These are phyloP conservation scores for Tetramorium simillimum DNA, from an alignment of 1,140 invertebrate species.

Conservation along the genomic window DNA sequence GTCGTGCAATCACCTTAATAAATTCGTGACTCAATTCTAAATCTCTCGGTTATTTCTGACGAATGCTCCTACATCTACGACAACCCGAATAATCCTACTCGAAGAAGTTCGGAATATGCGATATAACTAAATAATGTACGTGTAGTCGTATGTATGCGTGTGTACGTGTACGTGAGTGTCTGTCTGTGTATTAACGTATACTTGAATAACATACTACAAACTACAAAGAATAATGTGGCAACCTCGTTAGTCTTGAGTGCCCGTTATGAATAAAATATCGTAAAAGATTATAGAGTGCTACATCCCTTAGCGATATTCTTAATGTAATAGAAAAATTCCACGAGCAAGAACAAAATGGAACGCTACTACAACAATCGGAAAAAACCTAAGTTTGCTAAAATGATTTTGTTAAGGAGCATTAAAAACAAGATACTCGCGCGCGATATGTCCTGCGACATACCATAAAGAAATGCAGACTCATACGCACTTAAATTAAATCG, in stretches of 20 bases:
- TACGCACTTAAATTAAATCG: constrained; percentile 53
- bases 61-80: constrained; percentile 26
- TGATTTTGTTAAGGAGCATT: constrained; percentile 62
- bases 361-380: neutral
- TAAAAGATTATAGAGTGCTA: constrained; percentile 40
- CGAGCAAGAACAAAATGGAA: constrained; percentile 21
- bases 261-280: constrained; percentile 56
- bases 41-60: constrained; percentile 32
- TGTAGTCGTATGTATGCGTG: constrained; percentile 16
- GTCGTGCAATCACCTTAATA: constrained; percentile 47
- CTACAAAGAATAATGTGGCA: constrained; percentile 36
- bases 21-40: constrained; percentile 41
- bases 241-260: constrained; percentile 34
- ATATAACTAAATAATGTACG: constrained; percentile 42
- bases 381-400: constrained; percentile 14
- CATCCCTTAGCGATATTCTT: constrained; percentile 43
- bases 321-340: constrained; percentile 33
- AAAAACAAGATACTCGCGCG: constrained; percentile 64
- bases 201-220: constrained; percentile 20
- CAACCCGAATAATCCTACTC: constrained; percentile 56
- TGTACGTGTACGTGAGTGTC: constrained; percentile 19
- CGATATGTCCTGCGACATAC: constrained; percentile 57
- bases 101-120: constrained; percentile 47
- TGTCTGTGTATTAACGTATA: constrained; percentile 42
- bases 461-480: constrained; percentile 76